Evolutionary conservation across 2,113 vertebrate genomes (phyloP).

Genomic region (Ancistrus triradiatus): DNA sequence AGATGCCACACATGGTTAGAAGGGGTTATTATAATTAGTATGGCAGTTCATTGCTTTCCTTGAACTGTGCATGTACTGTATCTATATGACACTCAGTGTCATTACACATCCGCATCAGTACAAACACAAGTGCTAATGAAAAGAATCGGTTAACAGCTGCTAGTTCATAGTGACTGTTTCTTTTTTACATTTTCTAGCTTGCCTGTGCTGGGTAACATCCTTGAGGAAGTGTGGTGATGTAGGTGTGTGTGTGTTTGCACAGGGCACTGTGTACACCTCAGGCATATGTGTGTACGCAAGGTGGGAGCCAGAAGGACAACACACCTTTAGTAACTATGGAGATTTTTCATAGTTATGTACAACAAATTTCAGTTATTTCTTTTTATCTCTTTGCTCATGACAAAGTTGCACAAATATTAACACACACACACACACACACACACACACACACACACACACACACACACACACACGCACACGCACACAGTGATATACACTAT

Average conservation of each 20-base stretch:
- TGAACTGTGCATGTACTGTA: no score
- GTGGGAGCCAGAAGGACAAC: conserved; percentile 25
- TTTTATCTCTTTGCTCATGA: neutral
- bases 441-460: neutral
- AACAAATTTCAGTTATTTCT: neutral
- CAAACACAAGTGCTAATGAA: conserved; percentile 17
- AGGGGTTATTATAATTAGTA: no score
- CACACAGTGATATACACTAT: no score
- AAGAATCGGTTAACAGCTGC: neutral
- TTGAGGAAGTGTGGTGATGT: no score
- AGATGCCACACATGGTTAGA: no score
- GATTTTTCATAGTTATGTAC: neutral
- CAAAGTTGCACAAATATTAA: neutral
- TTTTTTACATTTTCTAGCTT: no score
- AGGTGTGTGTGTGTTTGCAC: conserved; percentile 25
- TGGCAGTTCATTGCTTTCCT: no score
- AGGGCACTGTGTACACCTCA: conserved; percentile 20
- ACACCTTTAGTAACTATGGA: conserved; percentile 31
- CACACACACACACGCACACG: neutral
- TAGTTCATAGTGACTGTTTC: neutral
- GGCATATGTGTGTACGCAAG: conserved; percentile 35
- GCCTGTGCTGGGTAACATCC: no score
- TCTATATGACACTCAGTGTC: no score
- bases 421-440: no score
- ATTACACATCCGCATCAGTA: no score